phyloP scores from a whole-genome alignment of 2,888 invertebrate genomes.

The Tortrix viridana region DNA sequence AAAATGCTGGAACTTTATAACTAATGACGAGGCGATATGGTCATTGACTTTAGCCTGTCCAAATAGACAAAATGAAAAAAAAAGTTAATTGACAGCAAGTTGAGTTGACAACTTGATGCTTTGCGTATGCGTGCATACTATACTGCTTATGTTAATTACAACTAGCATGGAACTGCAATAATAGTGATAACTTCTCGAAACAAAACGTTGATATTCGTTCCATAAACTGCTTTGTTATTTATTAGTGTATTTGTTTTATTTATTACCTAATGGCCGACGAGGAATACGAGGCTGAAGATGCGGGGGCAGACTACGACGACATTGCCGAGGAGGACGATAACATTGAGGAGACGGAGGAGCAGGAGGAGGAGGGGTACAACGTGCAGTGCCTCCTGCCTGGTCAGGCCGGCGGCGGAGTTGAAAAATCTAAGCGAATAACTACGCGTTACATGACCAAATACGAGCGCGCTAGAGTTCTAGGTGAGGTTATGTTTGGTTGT shows the following conservation, averaged over 20 bases:
- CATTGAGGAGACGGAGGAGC: conserved; percentile 93
- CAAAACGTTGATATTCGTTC: conserved; percentile 21
- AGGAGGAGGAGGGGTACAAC: conserved; percentile 94
- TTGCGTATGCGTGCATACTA: no score
- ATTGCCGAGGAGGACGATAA: conserved; percentile 94
- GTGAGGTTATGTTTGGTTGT: conserved; percentile 50
- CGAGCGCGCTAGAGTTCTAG: conserved; percentile 75
- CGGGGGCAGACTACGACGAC: conserved; percentile 94
- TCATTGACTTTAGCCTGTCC: no score
- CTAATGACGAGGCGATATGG: no score
- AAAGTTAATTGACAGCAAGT: no score
- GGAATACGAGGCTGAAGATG: conserved; percentile 92
- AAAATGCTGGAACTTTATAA: no score
- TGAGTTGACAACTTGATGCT: no score
- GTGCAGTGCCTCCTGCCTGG: conserved; percentile 92
- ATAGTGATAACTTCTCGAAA: not conserved
- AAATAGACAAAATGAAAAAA: no score
- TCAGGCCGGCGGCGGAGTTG: conserved; percentile 91
- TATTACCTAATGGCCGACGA: conserved; percentile 90
- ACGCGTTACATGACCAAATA: conserved; percentile 99
- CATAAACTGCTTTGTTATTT: not conserved
- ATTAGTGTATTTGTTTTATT: not conserved
- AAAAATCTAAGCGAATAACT: conserved; percentile 95
- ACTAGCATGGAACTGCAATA: not conserved
- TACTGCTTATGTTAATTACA: no score